Base-by-base conservation (phyloP, 1,140 invertebrate species). In the Reticulitermes speratus region DNA sequence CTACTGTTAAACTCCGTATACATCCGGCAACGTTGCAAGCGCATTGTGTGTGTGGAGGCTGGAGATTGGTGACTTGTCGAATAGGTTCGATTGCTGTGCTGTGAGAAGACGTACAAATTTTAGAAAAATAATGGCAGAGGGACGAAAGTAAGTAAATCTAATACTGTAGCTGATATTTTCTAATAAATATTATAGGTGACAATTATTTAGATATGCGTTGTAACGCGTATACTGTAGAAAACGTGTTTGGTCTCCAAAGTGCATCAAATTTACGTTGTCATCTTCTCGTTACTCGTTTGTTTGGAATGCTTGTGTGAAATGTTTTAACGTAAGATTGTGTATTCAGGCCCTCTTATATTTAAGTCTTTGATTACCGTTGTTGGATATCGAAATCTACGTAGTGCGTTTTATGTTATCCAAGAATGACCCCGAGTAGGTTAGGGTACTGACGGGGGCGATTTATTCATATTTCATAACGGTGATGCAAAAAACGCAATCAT, bases 111-210 rank as follows among this genome's bases (percentile, higher is more conserved):
- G 5, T 75, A 30, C 65, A 25, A 75, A 55, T n/a, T 82, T 83
- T 52, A 44, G 55, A 30, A 32, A 23, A 87, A 87, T 55, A 84
- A 87, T 87, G 86, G 86, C 86, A 75, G 86, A 87, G 38, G 86
- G 86, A 87, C 55, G 86, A 84, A 87, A 87, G 86, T 87, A 87
- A 87, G 86, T 52, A 65, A 30, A 19, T 48, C 21, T 11, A 59
- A 23, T 1, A 23, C 19, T 38, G n/a, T 23, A 45, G 55, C 14
- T 55, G 0, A 32, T n/a, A 21, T 45, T 52, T 30, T 14, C n/a
- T 8, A 8, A n/a, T 25, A 30, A 75, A 8, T 75, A 75, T 52
- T 30, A 2, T 7, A 6, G 8, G n/a, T 52, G 9, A 9, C 9
- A 16, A 59, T 45, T 23, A 45, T 84, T 48, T 19, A 59, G 14